phyloP scores from a whole-genome alignment of 2,888 invertebrate species.

The Chymomyza fuscimana region DNA sequence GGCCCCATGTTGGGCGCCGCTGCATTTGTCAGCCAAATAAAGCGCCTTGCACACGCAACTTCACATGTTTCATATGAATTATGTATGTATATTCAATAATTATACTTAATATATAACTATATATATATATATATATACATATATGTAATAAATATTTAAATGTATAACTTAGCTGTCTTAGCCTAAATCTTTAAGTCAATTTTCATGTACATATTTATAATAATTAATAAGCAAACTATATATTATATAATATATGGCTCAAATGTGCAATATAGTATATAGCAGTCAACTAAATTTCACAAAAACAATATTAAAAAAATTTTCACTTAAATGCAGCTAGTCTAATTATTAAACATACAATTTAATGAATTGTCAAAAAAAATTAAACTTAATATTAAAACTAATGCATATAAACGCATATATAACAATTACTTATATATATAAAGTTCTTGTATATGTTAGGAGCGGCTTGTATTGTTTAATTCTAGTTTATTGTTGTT shows the following conservation, averaged over 20 bases:
- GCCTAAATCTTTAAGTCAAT: constrained; percentile 48
- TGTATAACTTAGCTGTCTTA: background rate
- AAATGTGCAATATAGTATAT: constrained; percentile 54
- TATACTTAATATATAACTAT: constrained; percentile 27
- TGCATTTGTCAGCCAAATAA: constrained; percentile 26
- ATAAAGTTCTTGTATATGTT: constrained; percentile 25
- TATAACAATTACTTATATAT: constrained; percentile 35
- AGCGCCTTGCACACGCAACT: constrained; percentile 62
- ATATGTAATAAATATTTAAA: constrained; percentile 13
- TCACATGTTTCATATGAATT: constrained; percentile 70
- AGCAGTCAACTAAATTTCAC: background rate
- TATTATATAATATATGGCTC: constrained; percentile 39
- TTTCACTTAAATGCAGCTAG: background rate
- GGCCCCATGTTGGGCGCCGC: background rate
- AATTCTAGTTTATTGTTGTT: constrained; percentile 64
- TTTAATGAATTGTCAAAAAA: background rate
- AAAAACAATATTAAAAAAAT: constrained; percentile 1
- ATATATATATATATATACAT: constrained; percentile 19
- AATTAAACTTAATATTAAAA: background rate
- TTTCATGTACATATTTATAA: constrained; percentile 53
- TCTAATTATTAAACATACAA: background rate
- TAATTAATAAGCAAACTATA: background rate
- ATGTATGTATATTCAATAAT: constrained; percentile 55
- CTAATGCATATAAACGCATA: constrained; percentile 1
- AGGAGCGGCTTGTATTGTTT: constrained; percentile 34